Evolutionary conservation across 2,888 invertebrate species (phyloP).

Genomic region (Melieria picta): DNA sequence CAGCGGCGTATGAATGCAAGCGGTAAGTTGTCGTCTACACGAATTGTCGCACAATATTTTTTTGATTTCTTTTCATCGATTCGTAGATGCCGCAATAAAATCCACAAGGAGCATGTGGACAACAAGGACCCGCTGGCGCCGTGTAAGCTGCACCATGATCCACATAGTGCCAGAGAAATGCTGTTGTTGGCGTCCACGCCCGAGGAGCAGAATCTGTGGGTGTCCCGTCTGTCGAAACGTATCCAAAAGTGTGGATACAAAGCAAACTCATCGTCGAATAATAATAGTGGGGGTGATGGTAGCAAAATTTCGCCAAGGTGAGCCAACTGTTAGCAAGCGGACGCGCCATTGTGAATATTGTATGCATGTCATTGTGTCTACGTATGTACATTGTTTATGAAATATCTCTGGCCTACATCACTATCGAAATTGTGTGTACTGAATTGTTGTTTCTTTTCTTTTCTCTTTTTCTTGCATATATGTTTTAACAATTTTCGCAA

Average conservation of each 20-base stretch:
- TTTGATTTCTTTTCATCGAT: too few relatives aligned
- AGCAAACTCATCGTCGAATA: slow-evolving; percentile 75
- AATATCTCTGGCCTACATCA: neutral
- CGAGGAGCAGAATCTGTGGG: slow-evolving; percentile 94
- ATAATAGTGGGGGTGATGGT: slow-evolving; percentile 69
- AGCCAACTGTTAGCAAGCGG: slow-evolving; percentile 44
- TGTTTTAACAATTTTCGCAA: too few relatives aligned
- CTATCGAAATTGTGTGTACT: neutral
- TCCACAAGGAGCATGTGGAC: slow-evolving; percentile 96
- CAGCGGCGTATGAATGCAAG: slow-evolving; percentile 96
- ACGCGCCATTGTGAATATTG: neutral
- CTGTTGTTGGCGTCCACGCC: slow-evolving; percentile 85
- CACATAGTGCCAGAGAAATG: slow-evolving; percentile 92
- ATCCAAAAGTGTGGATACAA: slow-evolving; percentile 94
- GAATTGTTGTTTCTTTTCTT: neutral
- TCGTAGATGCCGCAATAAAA: slow-evolving; percentile 92
- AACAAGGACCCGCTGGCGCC: slow-evolving; percentile 86
- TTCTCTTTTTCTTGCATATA: neutral
- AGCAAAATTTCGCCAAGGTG: slow-evolving; percentile 82
- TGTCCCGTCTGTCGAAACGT: slow-evolving; percentile 87
- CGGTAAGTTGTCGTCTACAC: slow-evolving; percentile 66
- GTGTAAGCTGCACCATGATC: slow-evolving; percentile 96
- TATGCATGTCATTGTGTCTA: neutral
- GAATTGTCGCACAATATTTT: too few relatives aligned
- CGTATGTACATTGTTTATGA: neutral